Percentiles rank a stretch among this genome's conserved stretches.
phyloP scores from a whole-genome alignment of 2,888 invertebrate species.

The Andrena hattorfiana region DNA sequence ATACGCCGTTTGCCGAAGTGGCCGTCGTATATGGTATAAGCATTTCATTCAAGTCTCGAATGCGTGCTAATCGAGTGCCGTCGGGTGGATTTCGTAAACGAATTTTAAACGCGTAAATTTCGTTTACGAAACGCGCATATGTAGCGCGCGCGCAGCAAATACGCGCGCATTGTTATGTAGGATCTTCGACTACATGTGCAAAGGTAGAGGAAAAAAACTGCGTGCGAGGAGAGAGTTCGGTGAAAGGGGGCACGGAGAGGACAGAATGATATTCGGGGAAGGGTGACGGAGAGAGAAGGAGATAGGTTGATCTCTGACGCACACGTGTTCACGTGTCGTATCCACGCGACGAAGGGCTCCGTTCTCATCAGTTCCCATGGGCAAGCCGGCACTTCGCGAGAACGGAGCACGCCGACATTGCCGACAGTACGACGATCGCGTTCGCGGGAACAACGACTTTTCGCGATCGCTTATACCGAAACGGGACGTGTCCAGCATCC shows the following conservation, averaged over 20 bases:
- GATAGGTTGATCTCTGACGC: constrained; percentile 49
- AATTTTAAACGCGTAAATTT: background rate
- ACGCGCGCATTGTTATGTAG: constrained; percentile 15
- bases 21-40: constrained; percentile 21
- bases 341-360: constrained; percentile 57
- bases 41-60: constrained; percentile 42
- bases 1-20: constrained; percentile 1
- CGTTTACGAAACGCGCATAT: constrained; percentile 39
- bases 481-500: constrained; percentile 28
- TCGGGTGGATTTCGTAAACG: background rate
- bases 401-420: constrained; percentile 29
- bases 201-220: constrained; percentile 23
- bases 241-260: constrained; percentile 46
- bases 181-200: constrained; percentile 23
- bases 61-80: background rate
- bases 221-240: constrained; percentile 41
- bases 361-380: constrained; percentile 50
- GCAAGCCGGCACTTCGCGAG: constrained; percentile 49
- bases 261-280: constrained; percentile 9
- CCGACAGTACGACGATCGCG: constrained; percentile 50
- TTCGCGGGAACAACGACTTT: constrained; percentile 58
- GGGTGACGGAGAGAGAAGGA: constrained; percentile 17
- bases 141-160: background rate
- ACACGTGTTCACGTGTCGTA: constrained; percentile 49
- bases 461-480: constrained; percentile 32